These are phyloP conservation scores for Nyctereutes procyonoides DNA, from an alignment of 2,113 vertebrate genomes.

Conservation along the genomic window DNA sequence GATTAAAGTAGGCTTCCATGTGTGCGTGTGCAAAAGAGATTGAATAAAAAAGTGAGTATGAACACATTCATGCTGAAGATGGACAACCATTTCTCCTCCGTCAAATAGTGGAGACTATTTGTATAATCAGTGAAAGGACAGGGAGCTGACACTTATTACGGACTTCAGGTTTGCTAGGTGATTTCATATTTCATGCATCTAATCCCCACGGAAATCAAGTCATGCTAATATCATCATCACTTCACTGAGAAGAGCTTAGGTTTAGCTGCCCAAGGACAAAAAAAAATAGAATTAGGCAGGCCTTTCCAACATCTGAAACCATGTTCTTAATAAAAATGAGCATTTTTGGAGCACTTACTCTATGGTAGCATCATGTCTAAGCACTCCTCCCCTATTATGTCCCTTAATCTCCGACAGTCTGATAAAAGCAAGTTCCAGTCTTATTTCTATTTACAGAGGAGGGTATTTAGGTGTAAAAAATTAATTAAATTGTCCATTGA, in stretches of 20 bases:
- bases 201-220: background rate
- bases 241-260: background rate
- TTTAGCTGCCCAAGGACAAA: background rate
- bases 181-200: background rate
- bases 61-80: background rate
- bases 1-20: background rate
- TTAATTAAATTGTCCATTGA: background rate
- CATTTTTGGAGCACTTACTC: background rate
- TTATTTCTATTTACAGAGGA: constrained; percentile 27
- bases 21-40: background rate
- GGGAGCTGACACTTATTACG: background rate
- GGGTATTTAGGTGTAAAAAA: background rate
- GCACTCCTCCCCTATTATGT: background rate
- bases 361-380: background rate
- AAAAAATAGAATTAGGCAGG: background rate
- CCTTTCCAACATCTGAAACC: background rate
- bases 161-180: background rate
- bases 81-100: background rate
- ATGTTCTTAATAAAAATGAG: background rate
- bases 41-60: background rate
- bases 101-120: background rate
- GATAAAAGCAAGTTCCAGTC: background rate
- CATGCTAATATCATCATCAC: background rate
- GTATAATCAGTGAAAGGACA: background rate
- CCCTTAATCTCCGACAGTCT: background rate